Percentiles rank a stretch among this genome's conserved stretches.
These are phyloP conservation scores for Lophotriccus pileatus DNA, from an alignment of 2,797 vertebrate species.

Conservation along the genomic window DNA sequence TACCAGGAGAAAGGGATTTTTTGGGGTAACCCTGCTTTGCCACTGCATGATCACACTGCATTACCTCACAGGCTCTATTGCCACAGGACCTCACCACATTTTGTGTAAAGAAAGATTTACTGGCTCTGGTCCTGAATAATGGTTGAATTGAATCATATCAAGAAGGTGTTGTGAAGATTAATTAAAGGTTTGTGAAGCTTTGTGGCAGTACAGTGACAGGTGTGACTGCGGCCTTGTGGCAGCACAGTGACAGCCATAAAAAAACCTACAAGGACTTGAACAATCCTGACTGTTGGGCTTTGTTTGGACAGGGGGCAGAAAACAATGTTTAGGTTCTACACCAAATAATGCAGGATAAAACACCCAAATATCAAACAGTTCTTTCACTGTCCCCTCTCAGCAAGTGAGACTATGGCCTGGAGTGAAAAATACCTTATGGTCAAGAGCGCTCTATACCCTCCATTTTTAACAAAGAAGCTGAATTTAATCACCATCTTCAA, in stretches of 20 bases:
- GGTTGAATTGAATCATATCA: background rate
- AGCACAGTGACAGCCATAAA: background rate
- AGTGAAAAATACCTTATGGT: background rate
- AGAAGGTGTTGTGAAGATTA: background rate
- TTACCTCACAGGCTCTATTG: background rate
- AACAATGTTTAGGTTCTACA: background rate
- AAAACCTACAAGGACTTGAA: background rate
- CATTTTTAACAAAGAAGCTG: background rate
- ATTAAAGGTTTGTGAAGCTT: background rate
- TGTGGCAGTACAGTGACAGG: background rate
- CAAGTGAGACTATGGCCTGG: background rate
- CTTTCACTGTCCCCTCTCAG: too few relatives aligned
- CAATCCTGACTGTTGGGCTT: background rate
- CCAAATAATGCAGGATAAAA: background rate
- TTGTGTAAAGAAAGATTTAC: background rate
- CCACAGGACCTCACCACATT: background rate
- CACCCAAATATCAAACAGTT: background rate
- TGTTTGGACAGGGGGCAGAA: background rate
- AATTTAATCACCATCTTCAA: background rate
- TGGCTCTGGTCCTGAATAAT: background rate
- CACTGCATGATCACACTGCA: background rate
- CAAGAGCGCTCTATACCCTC: background rate
- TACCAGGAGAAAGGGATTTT: background rate
- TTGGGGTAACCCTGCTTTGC: background rate
- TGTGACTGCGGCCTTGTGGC: background rate